A percentile compares a stretch with the other conserved stretches of the same genome.
Conservation (phyloP, 2,797 vertebrate genomes). For the Manis pentadactyla region DNA sequence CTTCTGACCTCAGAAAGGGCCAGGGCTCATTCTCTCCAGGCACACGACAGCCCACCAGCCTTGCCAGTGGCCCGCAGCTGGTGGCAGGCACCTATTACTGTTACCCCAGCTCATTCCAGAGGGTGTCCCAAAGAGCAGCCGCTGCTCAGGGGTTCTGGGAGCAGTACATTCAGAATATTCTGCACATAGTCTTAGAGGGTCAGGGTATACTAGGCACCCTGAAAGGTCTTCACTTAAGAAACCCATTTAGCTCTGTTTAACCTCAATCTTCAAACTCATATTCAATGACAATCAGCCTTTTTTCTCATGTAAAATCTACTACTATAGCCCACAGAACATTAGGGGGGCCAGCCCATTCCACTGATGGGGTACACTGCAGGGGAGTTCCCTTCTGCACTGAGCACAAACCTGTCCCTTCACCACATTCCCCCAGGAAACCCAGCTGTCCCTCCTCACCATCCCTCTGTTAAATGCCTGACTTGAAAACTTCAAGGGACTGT, state of each 20-base stretch:
- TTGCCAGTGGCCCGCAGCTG: not conserved
- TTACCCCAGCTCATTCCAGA: not conserved
- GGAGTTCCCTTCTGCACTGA: not conserved
- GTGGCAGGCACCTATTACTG: not conserved
- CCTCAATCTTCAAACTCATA: not conserved
- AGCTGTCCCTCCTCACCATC: not conserved
- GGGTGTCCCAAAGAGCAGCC: not conserved
- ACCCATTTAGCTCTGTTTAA: not conserved
- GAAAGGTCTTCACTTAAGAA: not conserved
- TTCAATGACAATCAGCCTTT: not conserved
- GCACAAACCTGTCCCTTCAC: not conserved
- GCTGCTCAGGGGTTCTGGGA: no score
- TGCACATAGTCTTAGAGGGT: rapidly evolving
- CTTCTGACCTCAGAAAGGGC: not conserved
- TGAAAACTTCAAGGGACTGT: not conserved
- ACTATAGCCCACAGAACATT: not conserved
- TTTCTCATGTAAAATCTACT: not conserved
- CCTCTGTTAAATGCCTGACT: not conserved
- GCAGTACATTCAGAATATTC: not conserved
- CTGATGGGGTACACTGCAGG: not conserved
- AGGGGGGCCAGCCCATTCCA: not conserved
- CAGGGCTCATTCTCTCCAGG: no score
- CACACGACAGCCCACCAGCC: not conserved
- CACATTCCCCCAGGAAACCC: not conserved
- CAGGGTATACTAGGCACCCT: rapidly evolving